Percentiles rank a stretch among this genome's conserved stretches.
These are phyloP conservation scores for Drosophila subobscura DNA, from an alignment of 1,140 invertebrate species.

Conservation along the genomic window DNA sequence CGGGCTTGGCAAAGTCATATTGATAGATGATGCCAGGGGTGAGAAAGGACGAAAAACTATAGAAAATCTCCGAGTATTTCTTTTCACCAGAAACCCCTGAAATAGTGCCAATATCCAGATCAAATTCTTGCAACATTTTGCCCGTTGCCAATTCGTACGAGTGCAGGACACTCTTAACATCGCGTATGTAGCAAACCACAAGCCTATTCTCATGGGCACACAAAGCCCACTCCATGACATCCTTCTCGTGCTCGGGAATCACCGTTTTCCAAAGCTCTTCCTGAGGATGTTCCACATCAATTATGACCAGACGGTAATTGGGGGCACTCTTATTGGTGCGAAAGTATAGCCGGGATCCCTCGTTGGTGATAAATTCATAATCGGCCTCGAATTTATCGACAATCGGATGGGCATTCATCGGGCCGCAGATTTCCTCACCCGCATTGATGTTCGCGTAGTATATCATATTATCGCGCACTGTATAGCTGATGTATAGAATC, in stretches of 20 bases:
- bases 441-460: constrained; percentile 92
- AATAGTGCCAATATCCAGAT: constrained; percentile 94
- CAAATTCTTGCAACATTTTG: constrained; percentile 88
- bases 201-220: constrained; percentile 94
- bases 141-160: constrained; percentile 91
- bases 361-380: constrained; percentile 97
- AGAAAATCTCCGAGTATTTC: constrained; percentile 95
- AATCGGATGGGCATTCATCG: constrained; percentile 89
- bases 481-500: constrained; percentile 87
- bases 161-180: constrained; percentile 96
- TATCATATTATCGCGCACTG: constrained; percentile 91
- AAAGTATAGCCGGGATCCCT: constrained; percentile 92
- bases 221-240: constrained; percentile 95
- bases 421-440: constrained; percentile 86
- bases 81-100: constrained; percentile 92
- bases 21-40: constrained; percentile 94
- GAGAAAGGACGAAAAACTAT: constrained; percentile 96
- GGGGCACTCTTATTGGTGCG: constrained; percentile 97
- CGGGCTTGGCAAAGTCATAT: constrained; percentile 89
- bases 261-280: constrained; percentile 93
- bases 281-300: constrained; percentile 91
- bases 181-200: constrained; percentile 94
- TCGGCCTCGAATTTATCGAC: constrained; percentile 96
- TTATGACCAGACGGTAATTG: constrained; percentile 94
- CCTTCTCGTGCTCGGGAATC: constrained; percentile 92